These are phyloP conservation scores for Pedionomus torquatus DNA, from an alignment of 2,113 vertebrate species.

Conservation along the genomic window DNA sequence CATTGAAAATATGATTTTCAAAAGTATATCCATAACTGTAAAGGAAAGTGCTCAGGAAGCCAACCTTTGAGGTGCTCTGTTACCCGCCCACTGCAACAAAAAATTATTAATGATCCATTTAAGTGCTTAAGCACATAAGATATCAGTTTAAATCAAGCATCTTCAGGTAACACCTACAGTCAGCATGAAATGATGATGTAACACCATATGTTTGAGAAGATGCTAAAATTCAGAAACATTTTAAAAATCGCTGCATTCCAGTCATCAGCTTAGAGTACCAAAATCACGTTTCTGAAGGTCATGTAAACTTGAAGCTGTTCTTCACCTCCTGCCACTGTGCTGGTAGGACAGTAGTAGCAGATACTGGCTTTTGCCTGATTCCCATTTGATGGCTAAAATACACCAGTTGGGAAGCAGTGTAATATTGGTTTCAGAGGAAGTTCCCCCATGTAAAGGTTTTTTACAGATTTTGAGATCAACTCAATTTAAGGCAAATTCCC, in stretches of 20 bases:
- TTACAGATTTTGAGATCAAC: background rate
- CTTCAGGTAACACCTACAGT: background rate
- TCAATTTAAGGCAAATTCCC: background rate
- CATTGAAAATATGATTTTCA: background rate
- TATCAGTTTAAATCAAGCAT: background rate
- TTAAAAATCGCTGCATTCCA: background rate
- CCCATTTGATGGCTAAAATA: background rate
- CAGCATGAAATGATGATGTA: background rate
- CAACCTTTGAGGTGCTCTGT: background rate
- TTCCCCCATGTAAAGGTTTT: background rate
- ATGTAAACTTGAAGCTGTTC: background rate
- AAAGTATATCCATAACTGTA: background rate
- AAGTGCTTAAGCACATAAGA: background rate
- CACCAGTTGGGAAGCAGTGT: background rate
- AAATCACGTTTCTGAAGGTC: background rate
- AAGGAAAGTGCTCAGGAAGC: background rate
- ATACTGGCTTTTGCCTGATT: too few relatives aligned
- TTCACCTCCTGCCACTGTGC: background rate
- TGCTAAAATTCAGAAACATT: background rate
- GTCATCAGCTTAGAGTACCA: background rate
- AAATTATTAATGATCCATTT: background rate
- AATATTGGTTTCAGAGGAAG: background rate
- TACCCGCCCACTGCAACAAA: background rate
- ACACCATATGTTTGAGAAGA: background rate
- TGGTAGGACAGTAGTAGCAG: background rate